Evolutionary conservation across 1,140 invertebrate species (phyloP).

Genomic region (Ceratina calcarata): DNA sequence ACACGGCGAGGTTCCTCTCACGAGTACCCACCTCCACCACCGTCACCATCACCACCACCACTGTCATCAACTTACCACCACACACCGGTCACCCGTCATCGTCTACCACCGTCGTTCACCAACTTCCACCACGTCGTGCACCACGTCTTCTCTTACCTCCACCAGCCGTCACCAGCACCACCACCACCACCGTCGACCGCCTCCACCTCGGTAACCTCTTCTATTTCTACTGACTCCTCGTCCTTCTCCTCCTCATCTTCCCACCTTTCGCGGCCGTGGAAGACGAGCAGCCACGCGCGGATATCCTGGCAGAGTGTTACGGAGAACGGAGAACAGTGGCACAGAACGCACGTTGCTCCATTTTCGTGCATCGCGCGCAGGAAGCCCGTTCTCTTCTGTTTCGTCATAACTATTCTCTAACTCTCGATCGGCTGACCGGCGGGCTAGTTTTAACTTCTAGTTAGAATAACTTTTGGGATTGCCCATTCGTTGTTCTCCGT

Average conservation of each 20-base stretch:
- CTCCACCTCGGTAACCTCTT: conserved; percentile 39
- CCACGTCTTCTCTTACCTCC: conserved; percentile 6
- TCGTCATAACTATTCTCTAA: background rate
- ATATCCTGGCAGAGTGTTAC: conserved; percentile 64
- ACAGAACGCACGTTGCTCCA: conserved; percentile 61
- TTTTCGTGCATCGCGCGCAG: conserved; percentile 52
- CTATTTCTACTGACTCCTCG: conserved; percentile 51
- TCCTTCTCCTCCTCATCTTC: conserved; percentile 64
- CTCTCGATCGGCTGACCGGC: too few relatives aligned
- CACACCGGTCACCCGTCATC: background rate
- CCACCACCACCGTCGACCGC: conserved; percentile 43
- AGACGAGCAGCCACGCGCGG: conserved; percentile 65
- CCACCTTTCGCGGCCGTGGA: conserved; percentile 65
- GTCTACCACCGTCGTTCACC: conserved; percentile 32
- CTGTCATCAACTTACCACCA: background rate
- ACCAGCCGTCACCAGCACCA: conserved; percentile 12
- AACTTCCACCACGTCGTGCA: background rate
- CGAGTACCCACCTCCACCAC: conserved; percentile 42
- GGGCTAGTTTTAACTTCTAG: too few relatives aligned
- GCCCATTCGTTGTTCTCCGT: background rate
- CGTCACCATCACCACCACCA: background rate
- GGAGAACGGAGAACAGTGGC: conserved; percentile 60
- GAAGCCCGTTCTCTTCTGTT: conserved; percentile 17
- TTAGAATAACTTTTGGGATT: background rate
- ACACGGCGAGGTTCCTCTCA: conserved; percentile 76